Percentiles rank a stretch among this genome's conserved stretches.
These are phyloP conservation scores for Gastrophysa polygoni DNA, from an alignment of 2,888 invertebrate genomes.

Conservation along the genomic window DNA sequence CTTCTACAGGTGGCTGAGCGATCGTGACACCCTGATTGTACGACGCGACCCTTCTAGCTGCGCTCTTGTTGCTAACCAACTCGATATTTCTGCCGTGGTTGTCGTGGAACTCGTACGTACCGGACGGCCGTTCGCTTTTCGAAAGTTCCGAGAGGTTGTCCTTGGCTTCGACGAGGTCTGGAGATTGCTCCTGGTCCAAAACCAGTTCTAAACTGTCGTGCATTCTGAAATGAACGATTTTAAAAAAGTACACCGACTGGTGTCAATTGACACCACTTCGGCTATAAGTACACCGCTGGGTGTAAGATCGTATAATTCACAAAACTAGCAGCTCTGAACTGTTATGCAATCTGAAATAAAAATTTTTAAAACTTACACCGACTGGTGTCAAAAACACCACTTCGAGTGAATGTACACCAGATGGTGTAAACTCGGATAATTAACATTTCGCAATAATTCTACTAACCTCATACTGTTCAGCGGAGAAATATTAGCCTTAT, in stretches of 20 bases:
- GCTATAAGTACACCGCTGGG: no score
- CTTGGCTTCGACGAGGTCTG: conserved; percentile 27
- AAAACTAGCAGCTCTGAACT: no score
- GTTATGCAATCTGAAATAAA: no score
- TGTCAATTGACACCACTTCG: not conserved
- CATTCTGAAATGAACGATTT: conserved; percentile 48
- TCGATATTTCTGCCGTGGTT: conserved; percentile 84
- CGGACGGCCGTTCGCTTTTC: not conserved
- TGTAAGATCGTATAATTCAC: no score
- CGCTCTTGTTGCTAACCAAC: conserved; percentile 67
- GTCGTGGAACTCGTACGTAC: conserved; percentile 74
- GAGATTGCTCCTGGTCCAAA: conserved; percentile 57
- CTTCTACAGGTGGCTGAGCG: conserved; percentile 58
- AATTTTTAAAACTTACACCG: no score
- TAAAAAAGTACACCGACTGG: not conserved
- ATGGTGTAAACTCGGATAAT: no score
- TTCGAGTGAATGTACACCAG: no score
- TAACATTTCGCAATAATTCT: not conserved
- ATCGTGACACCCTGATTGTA: conserved; percentile 85
- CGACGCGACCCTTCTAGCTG: conserved; percentile 77
- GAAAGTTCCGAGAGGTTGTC: conserved; percentile 2
- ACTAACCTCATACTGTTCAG: conserved; percentile 49
- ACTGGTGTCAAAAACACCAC: no score
- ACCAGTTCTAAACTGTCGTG: conserved; percentile 69
- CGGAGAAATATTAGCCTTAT: conserved; percentile 61